These are phyloP conservation scores for Burhinus oedicnemus DNA, from an alignment of 2,113 vertebrate species.

Conservation along the genomic window DNA sequence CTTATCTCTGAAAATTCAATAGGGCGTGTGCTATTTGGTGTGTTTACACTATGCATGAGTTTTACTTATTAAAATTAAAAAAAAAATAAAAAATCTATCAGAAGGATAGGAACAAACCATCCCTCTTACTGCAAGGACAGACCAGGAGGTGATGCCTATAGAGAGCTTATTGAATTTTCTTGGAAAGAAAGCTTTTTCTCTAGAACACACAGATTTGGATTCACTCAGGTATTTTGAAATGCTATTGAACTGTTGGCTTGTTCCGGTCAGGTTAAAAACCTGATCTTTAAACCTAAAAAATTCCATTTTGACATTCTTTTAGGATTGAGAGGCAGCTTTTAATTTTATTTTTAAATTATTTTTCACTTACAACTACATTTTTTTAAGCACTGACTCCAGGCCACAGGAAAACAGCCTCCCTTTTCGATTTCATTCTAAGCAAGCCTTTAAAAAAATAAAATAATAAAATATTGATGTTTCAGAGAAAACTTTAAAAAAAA, in stretches of 20 bases:
- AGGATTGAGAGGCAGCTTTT: not conserved
- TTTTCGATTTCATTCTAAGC: not conserved
- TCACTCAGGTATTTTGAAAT: not conserved
- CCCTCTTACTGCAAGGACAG: not conserved
- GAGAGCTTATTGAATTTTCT: not conserved
- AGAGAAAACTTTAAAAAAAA: not conserved
- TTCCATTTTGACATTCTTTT: not conserved
- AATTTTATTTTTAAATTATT: not conserved
- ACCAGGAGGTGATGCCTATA: not conserved
- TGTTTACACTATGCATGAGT: not conserved
- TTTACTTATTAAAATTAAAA: not conserved
- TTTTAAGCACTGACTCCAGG: not conserved
- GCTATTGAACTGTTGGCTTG: not conserved
- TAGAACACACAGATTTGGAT: not conserved
- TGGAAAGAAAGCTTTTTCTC: not conserved
- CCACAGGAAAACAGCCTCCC: not conserved
- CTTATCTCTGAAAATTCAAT: slow-evolving; percentile 19
- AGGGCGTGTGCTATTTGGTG: not conserved
- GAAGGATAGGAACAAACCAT: not conserved
- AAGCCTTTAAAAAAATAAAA: not conserved
- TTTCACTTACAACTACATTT: not conserved
- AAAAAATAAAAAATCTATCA: not conserved
- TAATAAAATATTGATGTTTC: not conserved
- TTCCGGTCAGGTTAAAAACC: not conserved
- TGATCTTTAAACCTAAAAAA: not conserved